phyloP scores from a whole-genome alignment of 2,888 invertebrate species.

The Panorpa germanica region DNA sequence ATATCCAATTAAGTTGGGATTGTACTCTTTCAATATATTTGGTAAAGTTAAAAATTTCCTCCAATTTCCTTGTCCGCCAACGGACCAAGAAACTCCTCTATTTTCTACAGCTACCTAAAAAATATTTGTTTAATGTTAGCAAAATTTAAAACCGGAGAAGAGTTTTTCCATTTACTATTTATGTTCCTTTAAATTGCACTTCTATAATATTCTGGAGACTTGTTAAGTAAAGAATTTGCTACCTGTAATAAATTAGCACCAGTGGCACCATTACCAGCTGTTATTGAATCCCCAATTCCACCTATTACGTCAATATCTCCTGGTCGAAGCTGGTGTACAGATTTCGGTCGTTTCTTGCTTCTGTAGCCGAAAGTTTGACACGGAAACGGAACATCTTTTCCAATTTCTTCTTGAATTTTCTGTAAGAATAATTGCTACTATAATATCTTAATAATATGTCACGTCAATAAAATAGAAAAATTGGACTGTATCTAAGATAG shows the following conservation, averaged over 20 bases:
- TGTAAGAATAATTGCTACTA: too few species aligned
- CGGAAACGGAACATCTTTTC: too few species aligned
- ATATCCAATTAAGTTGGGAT: slow-evolving; percentile 41
- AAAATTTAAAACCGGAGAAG: too few species aligned
- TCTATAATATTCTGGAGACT: too few species aligned
- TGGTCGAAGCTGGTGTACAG: slow-evolving; percentile 35
- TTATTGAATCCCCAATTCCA: slow-evolving; percentile 38
- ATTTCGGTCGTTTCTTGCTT: slow-evolving; percentile 23
- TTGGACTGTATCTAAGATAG: too few species aligned
- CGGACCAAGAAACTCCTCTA: slow-evolving; percentile 27
- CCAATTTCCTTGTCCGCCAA: slow-evolving; percentile 33
- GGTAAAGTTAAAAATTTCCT: slow-evolving; percentile 31
- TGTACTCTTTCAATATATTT: slow-evolving; percentile 41
- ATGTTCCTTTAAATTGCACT: too few species aligned
- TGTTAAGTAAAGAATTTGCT: too few species aligned
- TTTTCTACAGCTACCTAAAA: slow-evolving; percentile 25
- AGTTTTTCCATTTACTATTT: too few species aligned
- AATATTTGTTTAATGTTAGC: slow-evolving; percentile 21
- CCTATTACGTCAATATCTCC: slow-evolving; percentile 41
- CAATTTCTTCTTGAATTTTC: too few species aligned
- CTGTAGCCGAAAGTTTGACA: too few species aligned
- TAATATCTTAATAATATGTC: too few species aligned
- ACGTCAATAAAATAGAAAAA: too few species aligned
- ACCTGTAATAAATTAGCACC: slow-evolving; percentile 23
- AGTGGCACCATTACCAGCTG: slow-evolving; percentile 32